phyloP scores from a whole-genome alignment of 92 coral and sea anemone genomes.

The Parazoanthus atlanticus region DNA sequence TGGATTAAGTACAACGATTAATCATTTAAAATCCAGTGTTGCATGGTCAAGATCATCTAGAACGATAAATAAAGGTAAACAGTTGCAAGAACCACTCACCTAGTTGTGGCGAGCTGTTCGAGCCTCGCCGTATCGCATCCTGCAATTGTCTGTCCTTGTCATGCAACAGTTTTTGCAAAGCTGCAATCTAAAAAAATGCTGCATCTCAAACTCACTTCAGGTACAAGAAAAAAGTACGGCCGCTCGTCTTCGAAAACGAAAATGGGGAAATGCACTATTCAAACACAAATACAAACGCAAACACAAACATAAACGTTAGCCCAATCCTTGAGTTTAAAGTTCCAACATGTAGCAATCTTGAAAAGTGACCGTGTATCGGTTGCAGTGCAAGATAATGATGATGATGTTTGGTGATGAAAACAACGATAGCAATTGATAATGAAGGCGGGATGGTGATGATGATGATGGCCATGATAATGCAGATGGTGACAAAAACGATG shows the following conservation, averaged over 20 bases:
- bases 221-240: no score
- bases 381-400: background rate
- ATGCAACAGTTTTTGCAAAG: conserved; percentile 69
- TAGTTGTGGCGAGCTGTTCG: conserved; percentile 56
- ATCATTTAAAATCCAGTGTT: background rate
- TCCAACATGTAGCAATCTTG: no score
- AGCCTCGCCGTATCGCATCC: conserved; percentile 63
- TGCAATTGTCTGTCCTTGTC: conserved; percentile 77
- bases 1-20: background rate
- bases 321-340: no score
- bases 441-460: no score
- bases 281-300: no score
- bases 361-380: no score
- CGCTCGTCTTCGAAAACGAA: no score
- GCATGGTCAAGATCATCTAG: background rate
- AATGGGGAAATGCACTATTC: no score
- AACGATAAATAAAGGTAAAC: background rate
- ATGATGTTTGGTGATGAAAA: background rate
- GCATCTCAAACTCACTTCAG: background rate
- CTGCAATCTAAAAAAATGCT: conserved; percentile 59
- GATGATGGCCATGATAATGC: no score
- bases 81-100: conserved; percentile 45
- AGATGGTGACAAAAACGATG: no score
- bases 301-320: no score
- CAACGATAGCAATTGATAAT: no score